phyloP scores from a whole-genome alignment of 2,888 invertebrate species.

The Tipula helvola region DNA sequence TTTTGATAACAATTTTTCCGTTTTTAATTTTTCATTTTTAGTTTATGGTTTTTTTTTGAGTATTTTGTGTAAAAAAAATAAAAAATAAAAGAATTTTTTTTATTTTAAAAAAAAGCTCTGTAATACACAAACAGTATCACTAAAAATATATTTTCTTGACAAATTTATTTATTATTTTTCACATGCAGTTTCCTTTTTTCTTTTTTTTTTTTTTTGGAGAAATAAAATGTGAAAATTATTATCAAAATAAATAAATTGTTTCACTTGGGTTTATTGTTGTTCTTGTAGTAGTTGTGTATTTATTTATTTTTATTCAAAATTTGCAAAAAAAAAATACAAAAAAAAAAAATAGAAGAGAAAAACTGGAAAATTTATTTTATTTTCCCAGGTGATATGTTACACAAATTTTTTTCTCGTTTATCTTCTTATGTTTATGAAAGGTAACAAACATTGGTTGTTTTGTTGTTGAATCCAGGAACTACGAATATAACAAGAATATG shows the following conservation, averaged over 20 bases:
- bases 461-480: not conserved
- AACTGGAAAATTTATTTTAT: not conserved
- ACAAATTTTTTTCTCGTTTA: not conserved
- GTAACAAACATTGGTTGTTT: not conserved
- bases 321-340: not conserved
- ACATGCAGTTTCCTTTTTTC: not conserved
- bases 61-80: not conserved
- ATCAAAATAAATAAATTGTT: conserved; percentile 4
- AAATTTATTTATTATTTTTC: conserved; percentile 4
- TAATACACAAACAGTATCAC: not conserved
- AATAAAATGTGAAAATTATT: not conserved
- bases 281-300: not conserved
- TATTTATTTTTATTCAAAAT: not conserved
- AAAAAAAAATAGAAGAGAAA: not conserved
- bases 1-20: not conserved
- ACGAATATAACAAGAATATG: not conserved
- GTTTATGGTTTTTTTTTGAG: not conserved
- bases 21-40: not conserved
- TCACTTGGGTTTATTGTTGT: not conserved
- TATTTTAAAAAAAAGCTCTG: not conserved
- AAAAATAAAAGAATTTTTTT: not conserved
- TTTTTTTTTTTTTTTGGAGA: not conserved
- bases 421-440: not conserved
- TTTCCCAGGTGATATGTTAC: conserved; percentile 4
- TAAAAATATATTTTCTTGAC: not conserved